Base-by-base conservation (phyloP, 2,113 vertebrate genomes). In the Rhinoderma darwinii region DNA sequence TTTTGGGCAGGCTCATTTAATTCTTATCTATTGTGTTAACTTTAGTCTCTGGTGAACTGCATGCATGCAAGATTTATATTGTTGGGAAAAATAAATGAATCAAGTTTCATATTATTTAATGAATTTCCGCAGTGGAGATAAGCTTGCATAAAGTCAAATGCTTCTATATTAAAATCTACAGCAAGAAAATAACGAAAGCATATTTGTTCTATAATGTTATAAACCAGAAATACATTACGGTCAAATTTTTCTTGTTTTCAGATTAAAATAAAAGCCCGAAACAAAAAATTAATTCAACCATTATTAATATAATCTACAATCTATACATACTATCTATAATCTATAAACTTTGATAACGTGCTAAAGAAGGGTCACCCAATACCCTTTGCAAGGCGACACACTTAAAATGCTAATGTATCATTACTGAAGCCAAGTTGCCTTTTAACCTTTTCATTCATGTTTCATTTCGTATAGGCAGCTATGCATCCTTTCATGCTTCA, bases 61-160 rank as follows among this genome's bases (percentile, higher is more conserved):
- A 80, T 44, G 37, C 56, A 81, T 61, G 8, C 37, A 81, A 59
- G 47, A 79, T 56, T 56, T 79, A 77, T 77, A 30, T 51, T 51
- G 44, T 27, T 51, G 27, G n/a, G 10, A 15, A 59, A 63, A 37
- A 63, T 18, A 27, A 43, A 63, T 81, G 43, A 37, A 81, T 82
- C n/a, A 44, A 63, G 39, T 17, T 39, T 44, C 25, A 20, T 5
- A 63, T 82, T 66, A 30, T 66, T 30, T 43, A 44, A 44, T 82
- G 18, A 5, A 82, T 80, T 59, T 63, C 39, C 25, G 63, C 35
- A 43, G 7, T 9, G 22, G 35, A 61, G 14, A 4, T 43, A 43
- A 30, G 2, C 56, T n/a, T 9, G 37, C 22, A n/a, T 22, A 59
- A 37, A 17, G 37, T 68, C 30, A 7, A 68, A 35, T 68, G 17